Evolutionary conservation across 2,113 vertebrate species (phyloP), one percentile per base, ranked within the genome.

Genomic region (Sinosuthora webbiana): DNA sequence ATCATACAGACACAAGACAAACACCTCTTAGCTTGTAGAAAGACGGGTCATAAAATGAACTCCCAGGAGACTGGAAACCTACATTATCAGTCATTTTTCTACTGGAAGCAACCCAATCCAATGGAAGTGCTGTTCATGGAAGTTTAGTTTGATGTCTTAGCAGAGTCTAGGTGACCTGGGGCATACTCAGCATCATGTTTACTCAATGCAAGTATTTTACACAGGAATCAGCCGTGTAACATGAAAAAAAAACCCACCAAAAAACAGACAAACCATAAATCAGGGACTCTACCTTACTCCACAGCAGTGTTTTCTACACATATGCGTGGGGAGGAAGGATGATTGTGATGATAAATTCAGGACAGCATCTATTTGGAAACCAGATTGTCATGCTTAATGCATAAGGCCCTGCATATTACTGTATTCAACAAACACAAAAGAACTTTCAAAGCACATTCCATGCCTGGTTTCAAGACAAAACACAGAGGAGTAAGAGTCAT

Each of bases 1-100:
- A 94, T 89, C 86, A 91, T 60, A 94, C 2, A 37, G 67, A 74
- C 52, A 68, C 42, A 79, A 70, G 65, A 83, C 64, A 93, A 93
- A 91, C 53, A 70, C 45, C 78, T 95, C 83, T 91, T 92, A 92
- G 47, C 88, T 83, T 74, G 44, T 44, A 94, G 92, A 94, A 97
- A 89, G 60, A 94, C 60, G 88, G 83, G 74, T 85, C 89, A 95
- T 94, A 94, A 97, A 83, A 89, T 33, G 39, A 94, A 56, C 25
- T 92, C 60, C 41, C 56, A 49, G 56, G 53, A 78, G 71, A 37
- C 52, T 68, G 56, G 27, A 81, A 86, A 81, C 33, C 47, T 78
- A 22, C 60, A 62, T 60, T 93, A 83, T 71, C 91, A 69, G 78
- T 83, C 42, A 8, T 64, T 79, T 81, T 81, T 65, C 50, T 67